Evolutionary conservation across 2,113 vertebrate species (phyloP).

Genomic region (Sclerurus mexicanus): DNA sequence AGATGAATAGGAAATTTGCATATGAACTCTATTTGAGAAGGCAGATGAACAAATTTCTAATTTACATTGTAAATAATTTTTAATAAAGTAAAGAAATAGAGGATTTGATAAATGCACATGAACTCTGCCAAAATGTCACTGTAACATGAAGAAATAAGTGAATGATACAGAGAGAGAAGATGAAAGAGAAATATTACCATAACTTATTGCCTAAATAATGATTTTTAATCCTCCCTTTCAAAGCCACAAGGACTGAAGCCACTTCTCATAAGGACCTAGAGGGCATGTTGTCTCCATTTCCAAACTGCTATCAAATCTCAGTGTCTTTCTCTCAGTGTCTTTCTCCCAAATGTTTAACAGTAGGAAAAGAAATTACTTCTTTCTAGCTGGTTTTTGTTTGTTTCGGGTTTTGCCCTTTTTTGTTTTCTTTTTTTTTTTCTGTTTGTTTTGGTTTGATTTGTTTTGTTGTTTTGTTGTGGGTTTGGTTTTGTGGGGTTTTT

Average conservation of each 20-base stretch:
- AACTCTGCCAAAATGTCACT: constrained; percentile 5
- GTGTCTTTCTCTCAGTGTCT: not conserved
- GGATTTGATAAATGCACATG: not conserved
- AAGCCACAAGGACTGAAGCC: not conserved
- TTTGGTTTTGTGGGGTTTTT: not conserved
- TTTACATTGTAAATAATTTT: constrained; percentile 26
- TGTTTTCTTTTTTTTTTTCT: not conserved
- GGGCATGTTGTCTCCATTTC: not conserved
- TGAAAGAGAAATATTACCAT: constrained; percentile 28
- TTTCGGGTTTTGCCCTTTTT: not conserved
- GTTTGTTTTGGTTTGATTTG: not conserved
- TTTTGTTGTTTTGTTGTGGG: not conserved
- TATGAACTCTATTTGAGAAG: not conserved
- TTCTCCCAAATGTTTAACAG: not conserved
- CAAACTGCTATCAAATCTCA: not conserved
- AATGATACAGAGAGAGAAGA: not conserved
- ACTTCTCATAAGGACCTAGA: not conserved
- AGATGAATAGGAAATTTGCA: constrained; percentile 25
- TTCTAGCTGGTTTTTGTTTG: not conserved
- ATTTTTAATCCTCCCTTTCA: not conserved
- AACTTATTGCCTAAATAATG: not conserved
- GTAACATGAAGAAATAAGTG: not conserved
- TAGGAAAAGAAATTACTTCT: not conserved
- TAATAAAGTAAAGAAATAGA: constrained; percentile 3
- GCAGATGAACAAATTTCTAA: not conserved